Evolutionary conservation across 2,113 vertebrate genomes (phyloP), one percentile per base, ranked within the genome.

Genomic region (Dromiciops gliroides): DNA sequence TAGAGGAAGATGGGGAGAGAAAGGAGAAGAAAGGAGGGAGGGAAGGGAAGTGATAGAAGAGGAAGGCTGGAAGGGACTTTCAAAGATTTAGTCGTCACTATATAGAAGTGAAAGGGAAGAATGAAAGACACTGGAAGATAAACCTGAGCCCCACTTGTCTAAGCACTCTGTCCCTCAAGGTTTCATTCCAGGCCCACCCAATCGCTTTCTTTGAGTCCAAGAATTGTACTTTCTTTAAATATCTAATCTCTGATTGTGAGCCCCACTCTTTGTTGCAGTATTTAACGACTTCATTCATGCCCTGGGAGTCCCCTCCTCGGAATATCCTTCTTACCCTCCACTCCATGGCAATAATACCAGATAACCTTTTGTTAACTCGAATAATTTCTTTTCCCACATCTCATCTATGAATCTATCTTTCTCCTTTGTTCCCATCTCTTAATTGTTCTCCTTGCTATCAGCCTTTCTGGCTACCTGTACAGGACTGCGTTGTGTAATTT

Each of bases 321-420:
- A 90, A 92, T 4, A n/a, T 53, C 50, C 24, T 3, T 44, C 28
- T 48, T 3, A 60, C 14, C 16, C 11, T 56, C 50, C 93, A 1
- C 3, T 26, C 48, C 60, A 92, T 92, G 0, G 23, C 0, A 37
- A 19, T 5, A 14, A 26, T 60, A 2, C 26, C 48, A 48, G 5
- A 25, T 93, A 2, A 83, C 50, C n/a, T 2, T 90, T 50, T 90
- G 89, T 49, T 50, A 90, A 90, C 48, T 83, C 6, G 8, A 90
- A 89, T 44, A 47, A 26, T 48, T 92, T 19, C 28, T 94, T 95
- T 94, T 47, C 47, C 67, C 92, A 89, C 90, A 89, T 48, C 47
- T 95, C 90, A 49, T 83, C 67, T 83, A 9, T 22, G 75, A 90
- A 90, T 7, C 56, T 12, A 44, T 90, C 92, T 91, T 95, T 96